Base-by-base conservation (phyloP, 2,888 invertebrate species). In the Trachelus iudaicus region DNA sequence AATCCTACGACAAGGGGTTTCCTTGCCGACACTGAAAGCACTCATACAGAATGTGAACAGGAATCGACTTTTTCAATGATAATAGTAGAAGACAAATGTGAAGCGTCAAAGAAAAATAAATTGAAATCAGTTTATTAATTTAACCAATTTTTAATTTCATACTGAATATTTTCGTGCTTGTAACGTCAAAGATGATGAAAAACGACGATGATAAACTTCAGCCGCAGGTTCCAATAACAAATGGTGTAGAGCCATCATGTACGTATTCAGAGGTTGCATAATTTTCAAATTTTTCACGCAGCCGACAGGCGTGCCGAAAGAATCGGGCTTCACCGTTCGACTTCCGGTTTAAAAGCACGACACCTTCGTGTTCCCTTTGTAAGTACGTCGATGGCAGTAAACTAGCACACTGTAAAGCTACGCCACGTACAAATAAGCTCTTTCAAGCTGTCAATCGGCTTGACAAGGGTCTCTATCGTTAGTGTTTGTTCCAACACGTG, bases 241-340 rank as follows among this genome's bases (percentile, higher is more conserved):
- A 56, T 56, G 23, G 56, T 56, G 56, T 9, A 23, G 40, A 56
- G 56, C 9, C 23, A 23, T 56, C 23, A 9, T 9, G 56, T 56
- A 56, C 23, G 23, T 23, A 56, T 56, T 23, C 23, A 56, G 56
- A 23, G 34, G 33, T 73, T 34, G 82, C 76, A 84, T 85, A 85
- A 85, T 85, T 81, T 81, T 79, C 76, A 71, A 77, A 83, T 85
- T 81, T 83, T 78, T 84, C 81, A 82, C 71, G 56, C 76, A 78
- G 23, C 75, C 71, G 76, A 30, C 33, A 13, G 33, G 23, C 56
- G n/a, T 69, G 31, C 81, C 78, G 79, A 80, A 80, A 73, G 76
- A 56, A 56, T 56, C 56, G 56, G 56, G 77, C 80, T 79, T 75
- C 74, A 73, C 56, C 74, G 74, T 74, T 81, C 76, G 77, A 83